phyloP scores from a whole-genome alignment of 2,888 invertebrate genomes.

The Norana najaformis region DNA sequence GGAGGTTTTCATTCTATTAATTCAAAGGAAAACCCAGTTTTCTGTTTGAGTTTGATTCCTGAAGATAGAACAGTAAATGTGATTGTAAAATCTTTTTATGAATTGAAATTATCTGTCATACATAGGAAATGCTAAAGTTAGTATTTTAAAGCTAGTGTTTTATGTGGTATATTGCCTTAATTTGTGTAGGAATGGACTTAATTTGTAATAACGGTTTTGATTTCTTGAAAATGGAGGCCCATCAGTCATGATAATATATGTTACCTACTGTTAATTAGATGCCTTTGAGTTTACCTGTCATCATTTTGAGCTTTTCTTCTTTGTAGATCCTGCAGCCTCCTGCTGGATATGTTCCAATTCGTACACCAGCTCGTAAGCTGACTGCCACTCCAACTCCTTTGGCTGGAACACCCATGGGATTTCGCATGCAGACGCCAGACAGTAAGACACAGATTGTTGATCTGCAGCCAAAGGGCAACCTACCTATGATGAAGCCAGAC shows the following conservation, averaged over 20 bases:
- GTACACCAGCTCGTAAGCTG: slow-evolving; percentile 95
- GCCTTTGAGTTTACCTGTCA: not conserved
- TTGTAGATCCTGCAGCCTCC: slow-evolving; percentile 79
- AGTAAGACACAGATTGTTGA: slow-evolving; percentile 71
- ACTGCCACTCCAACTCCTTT: slow-evolving; percentile 98
- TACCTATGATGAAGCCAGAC: slow-evolving; percentile 99
- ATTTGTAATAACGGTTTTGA: no score
- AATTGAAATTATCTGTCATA: no score
- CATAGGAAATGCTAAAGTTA: not conserved
- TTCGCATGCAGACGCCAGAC: slow-evolving; percentile 63
- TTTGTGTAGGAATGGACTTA: no score
- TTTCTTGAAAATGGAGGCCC: not conserved
- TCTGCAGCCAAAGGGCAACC: slow-evolving; percentile 92
- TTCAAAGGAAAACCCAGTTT: no score
- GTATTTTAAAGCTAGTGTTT: no score
- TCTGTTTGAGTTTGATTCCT: no score
- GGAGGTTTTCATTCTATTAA: no score
- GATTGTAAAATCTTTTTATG: no score
- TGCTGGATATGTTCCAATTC: slow-evolving; percentile 89
- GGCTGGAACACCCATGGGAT: slow-evolving; percentile 61
- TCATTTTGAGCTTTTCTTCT: slow-evolving; percentile 24
- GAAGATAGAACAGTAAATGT: no score
- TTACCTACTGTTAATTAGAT: not conserved
- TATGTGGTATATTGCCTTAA: not conserved
- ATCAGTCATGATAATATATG: not conserved